Base-by-base conservation (phyloP, 1,140 invertebrate species). In the Megalopta genalis region DNA sequence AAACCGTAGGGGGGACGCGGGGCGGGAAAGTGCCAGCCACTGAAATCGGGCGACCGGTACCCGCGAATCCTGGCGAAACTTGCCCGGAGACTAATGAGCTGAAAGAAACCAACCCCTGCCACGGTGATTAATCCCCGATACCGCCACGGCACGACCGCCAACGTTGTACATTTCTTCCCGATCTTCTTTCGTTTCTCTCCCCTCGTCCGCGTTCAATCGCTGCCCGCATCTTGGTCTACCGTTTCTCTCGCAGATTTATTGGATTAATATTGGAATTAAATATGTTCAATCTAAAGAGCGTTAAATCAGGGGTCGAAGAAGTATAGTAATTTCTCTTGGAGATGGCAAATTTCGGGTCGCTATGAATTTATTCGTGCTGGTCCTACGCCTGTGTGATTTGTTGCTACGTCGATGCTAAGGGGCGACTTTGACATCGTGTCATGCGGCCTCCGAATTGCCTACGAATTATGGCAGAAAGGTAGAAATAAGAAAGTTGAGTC, bases 41-140 rank as follows among this genome's bases (percentile, higher is more conserved):
- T 5, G 42, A 63, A 79, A 63, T 16, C 46, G 46, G 32, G 6
- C 21, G 52, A 64, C 57, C 52, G 37, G 42, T n/a, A 12, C 14
- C 49, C 18, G 49, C 49, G 42, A 46, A 46, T 46, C 42, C 42
- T 12, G 5, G 10, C 32, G 5, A 18, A 46, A 25, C 8, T 78
- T n/a, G 42, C 37, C 23, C 16, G 10, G 18, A 1, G 16, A 16
- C 49, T 65, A 65, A 78, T 37, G 23, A 72, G 52, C 46, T 1
- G 46, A 25, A 9, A 32, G 60, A 16, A 64, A 65, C 5, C 52
- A 64, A 49, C n/a, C 16, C 23, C 54, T 6, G 21, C 21, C 8
- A 21, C 18, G 46, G 32, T 32, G 18, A 72, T 71, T 64, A 71
- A 72, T 71, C 46, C 12, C 12, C 25, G 32, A 63, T 46, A 25